Evolutionary conservation across 2,888 invertebrate species (phyloP).

Genomic region (Cerastis rubricosa): DNA sequence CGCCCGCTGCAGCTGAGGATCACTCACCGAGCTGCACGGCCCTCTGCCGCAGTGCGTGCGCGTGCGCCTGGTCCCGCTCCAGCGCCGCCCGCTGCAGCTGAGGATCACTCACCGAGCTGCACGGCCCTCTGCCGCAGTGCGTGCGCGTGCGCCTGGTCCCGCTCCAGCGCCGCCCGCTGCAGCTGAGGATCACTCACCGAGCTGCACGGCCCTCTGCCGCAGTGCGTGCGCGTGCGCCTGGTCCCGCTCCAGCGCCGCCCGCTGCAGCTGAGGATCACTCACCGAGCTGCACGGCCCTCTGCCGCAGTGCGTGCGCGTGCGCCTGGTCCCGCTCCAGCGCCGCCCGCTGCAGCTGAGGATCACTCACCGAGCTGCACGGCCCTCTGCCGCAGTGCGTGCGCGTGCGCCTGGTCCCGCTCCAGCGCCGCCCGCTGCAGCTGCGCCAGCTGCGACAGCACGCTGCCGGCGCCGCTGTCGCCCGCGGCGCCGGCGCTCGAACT

Average conservation of each 20-base stretch:
- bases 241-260: not conserved
- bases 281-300: conserved; percentile 63
- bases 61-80: not conserved
- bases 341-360: not conserved
- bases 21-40: conserved; percentile 1
- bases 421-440: conserved; percentile 79
- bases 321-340: not conserved
- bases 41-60: not conserved
- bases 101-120: conserved; percentile 8
- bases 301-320: too few relatives aligned
- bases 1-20: not conserved
- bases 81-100: not conserved
- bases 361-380: conserved; percentile 63
- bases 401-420: not conserved
- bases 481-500: conserved; percentile 20
- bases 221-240: not conserved
- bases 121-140: not conserved
- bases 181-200: conserved; percentile 7
- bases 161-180: not conserved
- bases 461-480: conserved; percentile 39
- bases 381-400: not conserved
- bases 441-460: conserved; percentile 79
- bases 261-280: not conserved
- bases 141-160: not conserved
- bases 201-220: not conserved